Evolutionary conservation across 2,888 invertebrate genomes (phyloP).

Genomic region (Brachypalpus laphriformis): DNA sequence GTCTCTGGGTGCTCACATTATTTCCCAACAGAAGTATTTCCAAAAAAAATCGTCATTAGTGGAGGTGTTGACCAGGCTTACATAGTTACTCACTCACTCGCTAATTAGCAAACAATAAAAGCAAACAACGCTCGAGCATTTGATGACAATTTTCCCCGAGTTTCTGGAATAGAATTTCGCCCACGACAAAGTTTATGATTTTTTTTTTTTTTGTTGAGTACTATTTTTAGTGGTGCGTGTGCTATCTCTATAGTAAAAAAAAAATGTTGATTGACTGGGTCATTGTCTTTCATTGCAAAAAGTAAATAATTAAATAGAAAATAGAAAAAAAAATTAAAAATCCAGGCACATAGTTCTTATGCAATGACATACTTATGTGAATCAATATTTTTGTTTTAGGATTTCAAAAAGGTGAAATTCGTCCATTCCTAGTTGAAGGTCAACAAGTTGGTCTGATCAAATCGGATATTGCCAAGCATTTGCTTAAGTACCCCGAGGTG

Average conservation of each 20-base stretch:
- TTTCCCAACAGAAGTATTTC: no score
- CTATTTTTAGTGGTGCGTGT: not conserved
- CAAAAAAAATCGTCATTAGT: not conserved
- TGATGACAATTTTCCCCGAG: not conserved
- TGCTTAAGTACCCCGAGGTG: slow-evolving; percentile 92
- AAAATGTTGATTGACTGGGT: not conserved
- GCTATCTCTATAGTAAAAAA: not conserved
- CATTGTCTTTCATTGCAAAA: not conserved
- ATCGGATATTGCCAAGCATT: slow-evolving; percentile 91
- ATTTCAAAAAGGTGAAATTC: slow-evolving; percentile 90
- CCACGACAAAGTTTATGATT: not conserved
- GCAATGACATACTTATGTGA: slow-evolving; percentile 22
- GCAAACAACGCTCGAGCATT: not conserved
- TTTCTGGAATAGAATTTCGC: not conserved
- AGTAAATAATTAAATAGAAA: not conserved
- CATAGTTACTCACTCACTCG: not conserved
- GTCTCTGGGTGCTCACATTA: no score
- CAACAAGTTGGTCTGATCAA: slow-evolving; percentile 95
- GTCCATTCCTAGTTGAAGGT: slow-evolving; percentile 94
- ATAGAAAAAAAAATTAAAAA: not conserved
- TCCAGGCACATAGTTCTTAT: not conserved
- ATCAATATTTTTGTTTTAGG: slow-evolving; percentile 84
- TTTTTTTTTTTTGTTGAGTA: not conserved
- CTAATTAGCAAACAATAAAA: not conserved
- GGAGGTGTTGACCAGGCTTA: not conserved